Base-by-base conservation (phyloP, 2,797 vertebrate species). In the Vipera ursinii region DNA sequence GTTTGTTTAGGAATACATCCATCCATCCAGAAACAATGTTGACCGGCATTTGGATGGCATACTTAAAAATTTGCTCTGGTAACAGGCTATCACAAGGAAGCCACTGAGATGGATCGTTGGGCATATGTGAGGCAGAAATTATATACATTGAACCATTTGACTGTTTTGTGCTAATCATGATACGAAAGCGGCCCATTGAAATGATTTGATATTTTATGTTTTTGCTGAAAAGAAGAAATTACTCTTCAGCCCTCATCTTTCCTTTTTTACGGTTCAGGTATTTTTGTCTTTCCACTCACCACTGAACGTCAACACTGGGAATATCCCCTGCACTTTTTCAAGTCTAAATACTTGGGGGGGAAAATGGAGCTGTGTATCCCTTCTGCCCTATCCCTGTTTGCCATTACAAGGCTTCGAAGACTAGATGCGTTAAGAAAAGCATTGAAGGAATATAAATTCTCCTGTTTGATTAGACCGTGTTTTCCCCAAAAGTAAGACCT, bases 381-480 rank as follows among this genome's bases (percentile, higher is more conserved):
- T 82, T 24, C 73, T 82, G 20, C 73, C 38, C 44, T 12, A 82
- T 48, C 4, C 20, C 17, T 48, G 73, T 0, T 48, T 24, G 73
- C 38, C 73, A 48, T 13, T 48, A 48, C 9, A 82, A 13, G 4
- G 22, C 73, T 82, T 48, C 48, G 44, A 82, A 48, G 44, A 82
- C 1, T 0, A 48, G 44, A 24, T 82, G 73, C 38, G 5, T 82
- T 82, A 24, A 82, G 73, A 82, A 82, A 82, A 82, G 20, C 26
- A 26, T n/a, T 56, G 32, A 86, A 78, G 22, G 88, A 38, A n/a
- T 69, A 20, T 22, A 61, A 3, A 0, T 89, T 22, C 7, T 92
- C 78, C 85, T 90, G 85, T 87, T 53, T 92, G 91, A 87, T 93
- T 65, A 88, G 86, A 44, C 51, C 51, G 51, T 8, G 51, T 53